Evolutionary conservation across 2,888 invertebrate species (phyloP).

Genomic region (Lepidocyrtoides sp.): DNA sequence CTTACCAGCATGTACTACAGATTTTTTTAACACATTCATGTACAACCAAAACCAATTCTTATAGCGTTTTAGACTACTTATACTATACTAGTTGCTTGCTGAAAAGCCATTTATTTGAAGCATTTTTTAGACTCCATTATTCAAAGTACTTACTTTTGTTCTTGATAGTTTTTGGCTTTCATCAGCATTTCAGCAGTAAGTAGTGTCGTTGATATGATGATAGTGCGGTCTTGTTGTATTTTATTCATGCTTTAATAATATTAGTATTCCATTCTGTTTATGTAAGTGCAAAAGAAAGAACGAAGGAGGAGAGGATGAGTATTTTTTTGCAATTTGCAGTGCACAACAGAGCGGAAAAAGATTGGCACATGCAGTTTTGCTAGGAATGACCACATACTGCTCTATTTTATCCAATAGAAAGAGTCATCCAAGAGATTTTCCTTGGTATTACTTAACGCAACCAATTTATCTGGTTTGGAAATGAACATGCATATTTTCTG

Average conservation of each 20-base stretch:
- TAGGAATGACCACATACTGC: neutral
- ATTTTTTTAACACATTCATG: neutral
- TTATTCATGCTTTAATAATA: too few species aligned
- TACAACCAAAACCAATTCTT: neutral
- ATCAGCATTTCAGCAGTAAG: slow-evolving; percentile 30
- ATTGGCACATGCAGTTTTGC: slow-evolving; percentile 16
- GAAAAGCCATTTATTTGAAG: slow-evolving; percentile 42
- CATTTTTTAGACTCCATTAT: slow-evolving; percentile 58
- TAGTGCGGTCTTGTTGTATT: too few species aligned
- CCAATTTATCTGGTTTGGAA: too few species aligned
- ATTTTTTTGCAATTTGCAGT: neutral
- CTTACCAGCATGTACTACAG: neutral
- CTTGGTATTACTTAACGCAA: too few species aligned
- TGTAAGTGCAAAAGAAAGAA: neutral
- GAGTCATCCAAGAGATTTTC: too few species aligned
- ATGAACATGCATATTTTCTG: too few species aligned
- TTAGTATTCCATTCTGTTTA: neutral
- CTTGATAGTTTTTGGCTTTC: slow-evolving; percentile 38
- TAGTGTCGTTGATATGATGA: neutral
- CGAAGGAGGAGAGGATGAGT: neutral
- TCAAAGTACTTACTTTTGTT: slow-evolving; percentile 44
- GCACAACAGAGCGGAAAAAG: slow-evolving; percentile 30
- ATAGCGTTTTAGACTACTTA: too few species aligned
- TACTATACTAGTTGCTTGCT: slow-evolving; percentile 2
- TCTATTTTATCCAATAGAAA: slow-evolving; percentile 41